These are phyloP conservation scores for Cololabis saira DNA, from an alignment of 2,113 vertebrate genomes.

Conservation along the genomic window DNA sequence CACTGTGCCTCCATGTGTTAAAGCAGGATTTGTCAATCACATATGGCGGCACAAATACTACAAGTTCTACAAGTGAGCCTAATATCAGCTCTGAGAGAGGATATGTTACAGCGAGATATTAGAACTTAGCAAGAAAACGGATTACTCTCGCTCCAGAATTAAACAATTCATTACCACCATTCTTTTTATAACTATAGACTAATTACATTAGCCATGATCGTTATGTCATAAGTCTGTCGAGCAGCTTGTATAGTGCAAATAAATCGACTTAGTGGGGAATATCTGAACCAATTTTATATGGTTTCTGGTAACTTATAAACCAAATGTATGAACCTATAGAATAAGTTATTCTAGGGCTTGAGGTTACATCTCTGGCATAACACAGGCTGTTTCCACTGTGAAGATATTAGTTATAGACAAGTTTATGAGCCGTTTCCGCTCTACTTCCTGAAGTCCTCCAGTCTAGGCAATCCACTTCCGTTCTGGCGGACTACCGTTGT, in stretches of 20 bases:
- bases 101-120: constrained; percentile 59
- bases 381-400: constrained; percentile 14
- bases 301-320: constrained; percentile 53
- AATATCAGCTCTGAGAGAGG: constrained; percentile 37
- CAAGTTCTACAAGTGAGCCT: constrained; percentile 36
- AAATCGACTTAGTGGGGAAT: constrained; percentile 52
- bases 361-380: constrained; percentile 48
- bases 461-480: too few species aligned
- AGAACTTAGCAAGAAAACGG: constrained; percentile 60
- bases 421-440: too few species aligned
- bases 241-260: constrained; percentile 69
- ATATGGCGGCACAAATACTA: constrained; percentile 16
- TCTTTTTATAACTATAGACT: constrained; percentile 79
- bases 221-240: constrained; percentile 69
- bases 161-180: constrained; percentile 74
- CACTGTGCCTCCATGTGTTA: constrained; percentile 31
- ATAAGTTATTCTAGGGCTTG: constrained; percentile 41
- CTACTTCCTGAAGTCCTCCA: too few species aligned
- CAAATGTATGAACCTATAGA: constrained; percentile 38
- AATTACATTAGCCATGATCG: constrained; percentile 71
- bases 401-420: constrained; percentile 45
- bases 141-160: constrained; percentile 68
- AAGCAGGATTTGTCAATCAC: constrained; percentile 51
- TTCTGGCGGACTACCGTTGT: too few species aligned
- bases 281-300: constrained; percentile 61